phyloP scores from a whole-genome alignment of 2,797 vertebrate genomes.

The Allobates femoralis region DNA sequence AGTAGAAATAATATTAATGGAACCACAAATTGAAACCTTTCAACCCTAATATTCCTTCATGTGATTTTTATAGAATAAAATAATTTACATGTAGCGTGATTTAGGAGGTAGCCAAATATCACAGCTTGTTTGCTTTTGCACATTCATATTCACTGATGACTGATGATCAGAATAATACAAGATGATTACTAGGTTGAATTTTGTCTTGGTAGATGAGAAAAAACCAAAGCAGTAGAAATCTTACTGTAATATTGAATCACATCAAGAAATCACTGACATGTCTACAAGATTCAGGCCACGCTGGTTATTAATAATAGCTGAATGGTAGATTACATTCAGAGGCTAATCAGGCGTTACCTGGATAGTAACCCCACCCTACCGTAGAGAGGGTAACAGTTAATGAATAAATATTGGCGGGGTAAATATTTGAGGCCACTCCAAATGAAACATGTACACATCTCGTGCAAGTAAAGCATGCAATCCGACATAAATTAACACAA shows the following conservation, averaged over 20 bases:
- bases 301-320: not conserved
- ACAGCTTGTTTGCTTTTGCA: not conserved
- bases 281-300: not conserved
- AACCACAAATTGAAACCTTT: not conserved
- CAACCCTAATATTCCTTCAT: not conserved
- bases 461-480: not conserved
- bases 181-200: not conserved
- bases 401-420: not conserved
- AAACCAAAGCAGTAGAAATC: not conserved
- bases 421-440: not conserved
- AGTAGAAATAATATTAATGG: not conserved
- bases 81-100: not conserved
- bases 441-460: not conserved
- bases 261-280: not conserved
- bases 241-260: not conserved
- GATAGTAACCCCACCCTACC: not conserved
- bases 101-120: not conserved
- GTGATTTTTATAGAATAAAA: not conserved
- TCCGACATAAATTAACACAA: not conserved
- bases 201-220: not conserved
- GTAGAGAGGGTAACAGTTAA: not conserved
- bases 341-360: not conserved
- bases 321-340: not conserved
- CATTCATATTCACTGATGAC: not conserved
- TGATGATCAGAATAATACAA: not conserved